Evolutionary conservation across 2,113 vertebrate species (phyloP).

Genomic region (Verasper variegatus): DNA sequence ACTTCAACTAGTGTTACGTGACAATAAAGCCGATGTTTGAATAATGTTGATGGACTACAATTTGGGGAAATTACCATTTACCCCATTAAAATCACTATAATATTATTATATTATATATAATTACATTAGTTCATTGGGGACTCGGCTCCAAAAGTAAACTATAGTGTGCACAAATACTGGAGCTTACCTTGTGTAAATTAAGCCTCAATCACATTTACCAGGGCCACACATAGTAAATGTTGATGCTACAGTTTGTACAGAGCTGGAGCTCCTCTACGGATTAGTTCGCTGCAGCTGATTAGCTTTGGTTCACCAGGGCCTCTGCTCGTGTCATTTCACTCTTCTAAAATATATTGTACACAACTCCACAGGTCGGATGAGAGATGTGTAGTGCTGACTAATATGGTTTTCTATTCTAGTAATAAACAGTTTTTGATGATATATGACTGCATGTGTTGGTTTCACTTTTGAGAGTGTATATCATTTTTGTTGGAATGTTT

Average conservation of each 20-base stretch:
- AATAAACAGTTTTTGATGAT: too few species aligned
- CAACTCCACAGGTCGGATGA: too few species aligned
- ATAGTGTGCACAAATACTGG: background rate
- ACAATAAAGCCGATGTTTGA: background rate
- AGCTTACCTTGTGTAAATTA: constrained; percentile 39
- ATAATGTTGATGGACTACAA: background rate
- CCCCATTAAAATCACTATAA: background rate
- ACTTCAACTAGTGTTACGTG: background rate
- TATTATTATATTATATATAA: background rate
- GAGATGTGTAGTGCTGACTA: too few species aligned
- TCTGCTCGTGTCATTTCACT: too few species aligned
- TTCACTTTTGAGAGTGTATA: too few species aligned
- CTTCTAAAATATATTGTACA: too few species aligned
- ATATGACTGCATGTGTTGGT: too few species aligned
- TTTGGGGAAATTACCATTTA: background rate
- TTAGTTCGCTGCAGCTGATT: constrained; percentile 26
- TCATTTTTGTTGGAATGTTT: constrained; percentile 2
- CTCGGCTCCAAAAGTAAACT: background rate
- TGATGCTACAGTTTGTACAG: constrained; percentile 50
- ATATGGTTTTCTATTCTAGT: too few species aligned
- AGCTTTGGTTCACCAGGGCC: too few species aligned
- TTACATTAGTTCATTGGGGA: background rate
- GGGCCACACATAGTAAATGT: constrained; percentile 50
- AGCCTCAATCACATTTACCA: constrained; percentile 65
- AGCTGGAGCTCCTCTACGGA: constrained; percentile 46